Evolutionary conservation across 2,888 invertebrate genomes (phyloP).

Genomic region (Odontomyia ornata): DNA sequence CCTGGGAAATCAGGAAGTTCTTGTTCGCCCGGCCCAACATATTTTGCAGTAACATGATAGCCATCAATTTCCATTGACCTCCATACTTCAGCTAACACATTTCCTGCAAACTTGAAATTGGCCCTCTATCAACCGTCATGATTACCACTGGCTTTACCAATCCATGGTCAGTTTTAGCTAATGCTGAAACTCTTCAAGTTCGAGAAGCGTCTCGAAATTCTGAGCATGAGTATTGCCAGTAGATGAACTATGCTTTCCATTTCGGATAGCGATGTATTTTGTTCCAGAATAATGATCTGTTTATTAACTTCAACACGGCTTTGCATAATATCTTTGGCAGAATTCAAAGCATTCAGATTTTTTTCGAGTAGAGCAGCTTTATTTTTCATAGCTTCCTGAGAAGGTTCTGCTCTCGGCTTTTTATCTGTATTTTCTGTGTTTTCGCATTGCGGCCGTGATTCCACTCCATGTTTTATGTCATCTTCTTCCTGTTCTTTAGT

Average conservation of each 20-base stretch:
- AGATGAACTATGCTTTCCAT: neutral
- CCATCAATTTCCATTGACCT: too few species aligned
- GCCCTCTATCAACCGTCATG: too few species aligned
- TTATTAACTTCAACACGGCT: slow-evolving; percentile 18
- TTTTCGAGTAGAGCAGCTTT: slow-evolving; percentile 8
- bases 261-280: neutral
- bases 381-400: neutral
- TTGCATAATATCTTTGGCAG: slow-evolving; percentile 10
- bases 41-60: too few species aligned
- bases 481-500: slow-evolving; percentile 8
- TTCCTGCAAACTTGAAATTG: too few species aligned
- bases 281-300: slow-evolving; percentile 12
- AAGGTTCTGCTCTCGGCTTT: slow-evolving; percentile 4
- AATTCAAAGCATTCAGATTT: slow-evolving; percentile 10
- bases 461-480: neutral
- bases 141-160: too few species aligned
- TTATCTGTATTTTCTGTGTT: slow-evolving; percentile 11
- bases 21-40: too few species aligned
- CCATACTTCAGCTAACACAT: too few species aligned
- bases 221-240: too few species aligned
- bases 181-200: neutral
- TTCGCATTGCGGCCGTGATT: slow-evolving; percentile 8
- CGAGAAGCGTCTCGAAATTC: too few species aligned
- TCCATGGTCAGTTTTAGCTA: neutral
- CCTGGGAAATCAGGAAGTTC: neutral